Evolutionary conservation across 2,113 vertebrate genomes (phyloP).

Genomic region (Xenopus tropicalis): UCB_Xtro_10.0 CM004445.2:33116501-33117000

Average conservation of each 20-base stretch:
- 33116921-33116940: slow-evolving; percentile 10
- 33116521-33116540: no score
- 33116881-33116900: slow-evolving; percentile 53
- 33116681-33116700: slow-evolving; percentile 54
- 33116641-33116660: no score
- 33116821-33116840: slow-evolving; percentile 63
- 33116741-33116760: slow-evolving; percentile 58
- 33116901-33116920: slow-evolving; percentile 39
- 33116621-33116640: no score
- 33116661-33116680: slow-evolving; percentile 47
- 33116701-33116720: slow-evolving; percentile 54
- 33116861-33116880: slow-evolving; percentile 57
- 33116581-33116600: no score
- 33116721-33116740: slow-evolving; percentile 61
- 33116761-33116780: slow-evolving; percentile 71
- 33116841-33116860: slow-evolving; percentile 61
- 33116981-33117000: background rate
- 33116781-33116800: slow-evolving; percentile 69
- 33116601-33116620: no score
- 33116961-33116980: slow-evolving; percentile 8
- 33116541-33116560: no score
- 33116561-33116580: no score
- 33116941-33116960: slow-evolving; percentile 2
- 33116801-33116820: slow-evolving; percentile 56
- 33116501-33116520: no score